Evolutionary conservation across 2,797 vertebrate genomes (phyloP), one percentile per base, ranked within the genome.

Genomic region (Fringilla coelebs): DNA sequence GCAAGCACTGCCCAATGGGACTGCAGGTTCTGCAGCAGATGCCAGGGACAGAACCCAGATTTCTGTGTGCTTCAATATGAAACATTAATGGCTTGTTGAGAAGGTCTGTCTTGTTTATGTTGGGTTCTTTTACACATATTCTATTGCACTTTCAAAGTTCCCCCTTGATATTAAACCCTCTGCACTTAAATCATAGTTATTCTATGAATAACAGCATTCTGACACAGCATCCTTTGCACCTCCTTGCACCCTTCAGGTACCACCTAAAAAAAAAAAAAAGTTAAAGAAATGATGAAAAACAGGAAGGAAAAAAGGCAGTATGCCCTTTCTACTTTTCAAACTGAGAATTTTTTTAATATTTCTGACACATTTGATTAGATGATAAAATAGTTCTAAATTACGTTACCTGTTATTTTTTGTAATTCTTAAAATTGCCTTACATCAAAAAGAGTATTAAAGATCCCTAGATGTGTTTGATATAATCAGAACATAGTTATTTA

Each of bases 401-500:
- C 57, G 15, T 66, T 80, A 45, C 41, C 34, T 68, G 24, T 38
- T 86, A 45, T 85, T 88, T 88, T 57, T 68, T 91, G 41, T 22
- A 68, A 54, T 88, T 89, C 29, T 81, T 81, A n/a, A 91, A 85
- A 83, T 45, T 84, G 15, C 62, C 43, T 94, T 68, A 72, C 15
- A 89, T 92, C 48, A 88, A 54, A 96, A 90, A 71, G 49, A 76
- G 16, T 62, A 84, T 75, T 88, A 91, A 85, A 78, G 62, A 62
- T 82, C 46, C 51, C 31, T 83, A 70, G 54, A 70, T 75, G 68
- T 75, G 73, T 68, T 89, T 94, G 85, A 89, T 93, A 81, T 77
- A 93, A 93, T 94, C 92, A 92, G 66, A 87, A 28, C 46, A 89
- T 29, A 89, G 61, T 83, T 96, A 75, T 92, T 89, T 84, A 95